Evolutionary conservation across 2,113 vertebrate genomes (phyloP).

Genomic region (Scophthalmus maximus): DNA sequence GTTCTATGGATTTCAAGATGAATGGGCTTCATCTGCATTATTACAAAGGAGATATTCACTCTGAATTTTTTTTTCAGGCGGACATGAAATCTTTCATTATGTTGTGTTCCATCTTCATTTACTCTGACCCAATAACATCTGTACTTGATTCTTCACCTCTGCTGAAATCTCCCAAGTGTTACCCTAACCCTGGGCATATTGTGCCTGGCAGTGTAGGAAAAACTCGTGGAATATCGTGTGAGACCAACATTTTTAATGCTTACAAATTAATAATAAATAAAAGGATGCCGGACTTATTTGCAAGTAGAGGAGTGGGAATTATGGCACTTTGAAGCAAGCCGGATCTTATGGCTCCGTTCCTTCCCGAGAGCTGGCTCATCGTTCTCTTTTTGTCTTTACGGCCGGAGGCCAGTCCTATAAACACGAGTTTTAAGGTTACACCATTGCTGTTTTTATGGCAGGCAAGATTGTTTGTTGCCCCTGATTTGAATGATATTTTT

Average conservation of each 20-base stretch:
- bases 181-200: not conserved
- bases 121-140: no score
- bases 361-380: not conserved
- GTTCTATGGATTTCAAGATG: no score
- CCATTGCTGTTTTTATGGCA: not conserved
- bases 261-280: not conserved
- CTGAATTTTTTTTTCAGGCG: no score
- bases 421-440: not conserved
- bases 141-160: no score
- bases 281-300: not conserved
- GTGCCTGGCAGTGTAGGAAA: not conserved
- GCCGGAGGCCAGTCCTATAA: not conserved
- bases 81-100: no score
- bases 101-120: no score
- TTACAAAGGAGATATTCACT: no score
- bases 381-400: not conserved
- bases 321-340: not conserved
- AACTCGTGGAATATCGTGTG: not conserved
- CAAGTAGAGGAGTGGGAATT: not conserved
- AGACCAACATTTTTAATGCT: not conserved
- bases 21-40: no score
- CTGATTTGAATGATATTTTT: not conserved
- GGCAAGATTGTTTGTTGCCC: not conserved
- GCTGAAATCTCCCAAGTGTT: no score
- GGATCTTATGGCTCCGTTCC: not conserved